These are phyloP conservation scores for Balaeniceps rex DNA, from an alignment of 2,113 vertebrate genomes.

Conservation along the genomic window DNA sequence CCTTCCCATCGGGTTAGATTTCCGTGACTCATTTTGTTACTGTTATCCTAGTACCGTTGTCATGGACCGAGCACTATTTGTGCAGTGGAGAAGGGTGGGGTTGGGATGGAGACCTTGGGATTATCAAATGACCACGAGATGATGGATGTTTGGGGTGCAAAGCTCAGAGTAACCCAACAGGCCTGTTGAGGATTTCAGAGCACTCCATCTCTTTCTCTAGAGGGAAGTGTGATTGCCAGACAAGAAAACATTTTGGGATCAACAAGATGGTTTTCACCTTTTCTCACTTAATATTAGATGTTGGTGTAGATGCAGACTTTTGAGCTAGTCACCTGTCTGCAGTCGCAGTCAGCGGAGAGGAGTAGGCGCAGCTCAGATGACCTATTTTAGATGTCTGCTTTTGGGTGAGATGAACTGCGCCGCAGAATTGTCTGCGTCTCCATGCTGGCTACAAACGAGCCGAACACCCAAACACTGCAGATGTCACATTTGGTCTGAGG, in stretches of 20 bases:
- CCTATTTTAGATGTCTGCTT: neutral
- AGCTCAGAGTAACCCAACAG: neutral
- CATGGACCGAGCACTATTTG: neutral
- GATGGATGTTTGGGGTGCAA: neutral
- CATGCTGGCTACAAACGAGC: neutral
- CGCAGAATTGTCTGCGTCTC: neutral
- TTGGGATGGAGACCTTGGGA: neutral
- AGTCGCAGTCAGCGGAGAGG: rapidly evolving
- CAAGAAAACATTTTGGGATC: neutral
- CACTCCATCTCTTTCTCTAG: neutral
- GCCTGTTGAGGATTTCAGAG: neutral
- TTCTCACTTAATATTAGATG: neutral
- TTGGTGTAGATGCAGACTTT: neutral
- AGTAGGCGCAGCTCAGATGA: neutral
- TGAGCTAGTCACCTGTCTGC: neutral
- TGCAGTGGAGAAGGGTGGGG: neutral
- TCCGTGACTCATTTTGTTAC: neutral
- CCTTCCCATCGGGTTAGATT: neutral
- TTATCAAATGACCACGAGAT: neutral
- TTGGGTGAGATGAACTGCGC: neutral
- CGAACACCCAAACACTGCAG: neutral
- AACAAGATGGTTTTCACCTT: neutral
- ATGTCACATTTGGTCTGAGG: neutral
- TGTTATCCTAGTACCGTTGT: neutral
- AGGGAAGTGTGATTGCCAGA: neutral